phyloP scores from a whole-genome alignment of 1,140 invertebrate genomes.

The Tachypleus tridentatus region DNA sequence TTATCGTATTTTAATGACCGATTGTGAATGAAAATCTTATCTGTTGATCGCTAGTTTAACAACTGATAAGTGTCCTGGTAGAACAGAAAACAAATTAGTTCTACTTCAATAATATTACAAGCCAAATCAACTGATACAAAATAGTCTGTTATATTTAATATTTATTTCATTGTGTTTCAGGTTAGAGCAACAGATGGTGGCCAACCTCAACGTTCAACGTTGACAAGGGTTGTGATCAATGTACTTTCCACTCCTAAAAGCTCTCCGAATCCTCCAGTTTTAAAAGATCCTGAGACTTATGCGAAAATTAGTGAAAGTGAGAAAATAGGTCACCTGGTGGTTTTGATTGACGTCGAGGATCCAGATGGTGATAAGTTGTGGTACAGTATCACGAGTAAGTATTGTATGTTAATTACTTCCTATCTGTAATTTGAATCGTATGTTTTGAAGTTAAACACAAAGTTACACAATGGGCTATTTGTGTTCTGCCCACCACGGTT shows the following conservation, averaged over 20 bases:
- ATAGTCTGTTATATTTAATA: neutral
- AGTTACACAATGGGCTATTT: no score
- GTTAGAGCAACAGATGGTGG: conserved; percentile 33
- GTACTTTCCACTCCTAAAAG: conserved; percentile 27
- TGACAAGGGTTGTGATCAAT: conserved; percentile 41
- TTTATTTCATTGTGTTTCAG: conserved; percentile 4
- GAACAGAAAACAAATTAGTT: neutral
- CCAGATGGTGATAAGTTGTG: conserved; percentile 70
- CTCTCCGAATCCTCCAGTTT: conserved; percentile 46
- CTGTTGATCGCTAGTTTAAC: no score
- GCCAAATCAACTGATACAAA: neutral
- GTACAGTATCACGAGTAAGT: conserved; percentile 27
- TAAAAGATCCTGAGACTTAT: conserved; percentile 46
- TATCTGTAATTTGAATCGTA: no score
- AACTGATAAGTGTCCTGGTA: neutral
- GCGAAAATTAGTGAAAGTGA: conserved; percentile 69
- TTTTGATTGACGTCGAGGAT: conserved; percentile 66
- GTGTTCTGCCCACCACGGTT: no score
- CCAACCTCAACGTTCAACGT: conserved; percentile 47
- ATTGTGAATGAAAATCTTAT: no score
- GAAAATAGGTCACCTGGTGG: conserved; percentile 64
- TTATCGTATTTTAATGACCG: no score
- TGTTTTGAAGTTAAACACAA: no score
- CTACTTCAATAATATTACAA: neutral
- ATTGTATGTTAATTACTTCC: no score